Conservation (phyloP, 2,888 invertebrate genomes). For the Acrobasis repandana region DNA sequence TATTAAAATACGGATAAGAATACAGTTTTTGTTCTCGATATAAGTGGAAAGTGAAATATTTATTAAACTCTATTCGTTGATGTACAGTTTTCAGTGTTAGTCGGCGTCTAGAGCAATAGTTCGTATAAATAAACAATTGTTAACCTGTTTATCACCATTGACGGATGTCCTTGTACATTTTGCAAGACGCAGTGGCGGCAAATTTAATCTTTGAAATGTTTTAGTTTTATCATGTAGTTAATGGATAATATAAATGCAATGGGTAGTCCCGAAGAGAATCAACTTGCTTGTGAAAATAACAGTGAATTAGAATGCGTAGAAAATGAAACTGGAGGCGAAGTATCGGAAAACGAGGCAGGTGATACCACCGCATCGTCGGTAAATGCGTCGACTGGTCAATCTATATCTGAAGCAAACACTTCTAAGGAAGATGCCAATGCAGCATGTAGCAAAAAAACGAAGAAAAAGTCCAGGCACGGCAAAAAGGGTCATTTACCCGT, state of each 20-base stretch:
- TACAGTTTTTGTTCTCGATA: conserved; percentile 40
- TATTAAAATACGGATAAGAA: conserved; percentile 43
- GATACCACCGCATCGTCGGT: conserved; percentile 56
- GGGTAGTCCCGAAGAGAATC: conserved; percentile 71
- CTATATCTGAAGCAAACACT: conserved; percentile 51
- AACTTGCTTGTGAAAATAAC: conserved; percentile 49
- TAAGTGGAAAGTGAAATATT: conserved; percentile 41
- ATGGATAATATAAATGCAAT: conserved; percentile 49
- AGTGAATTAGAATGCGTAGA: conserved; percentile 50
- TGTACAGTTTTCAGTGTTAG: conserved; percentile 28
- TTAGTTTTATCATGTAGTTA: conserved; percentile 54
- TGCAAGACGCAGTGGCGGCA: conserved; percentile 77
- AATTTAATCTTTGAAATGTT: conserved; percentile 68
- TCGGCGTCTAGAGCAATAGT: conserved; percentile 31
- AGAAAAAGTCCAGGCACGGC: conserved; percentile 73
- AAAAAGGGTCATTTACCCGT: conserved; percentile 67
- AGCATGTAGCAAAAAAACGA: conserved; percentile 63
- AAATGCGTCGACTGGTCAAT: conserved; percentile 47
- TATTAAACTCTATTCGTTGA: conserved; percentile 27
- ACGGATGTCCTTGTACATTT: conserved; percentile 81
- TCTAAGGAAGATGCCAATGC: conserved; percentile 62
- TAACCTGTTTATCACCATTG: conserved; percentile 80
- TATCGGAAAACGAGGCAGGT: conserved; percentile 57
- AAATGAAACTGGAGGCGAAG: conserved; percentile 57
- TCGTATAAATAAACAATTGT: conserved; percentile 60